A percentile compares a stretch with the other conserved stretches of the same genome.
Conservation (phyloP, 2,888 invertebrate genomes). For the Erebia aethiops region DNA sequence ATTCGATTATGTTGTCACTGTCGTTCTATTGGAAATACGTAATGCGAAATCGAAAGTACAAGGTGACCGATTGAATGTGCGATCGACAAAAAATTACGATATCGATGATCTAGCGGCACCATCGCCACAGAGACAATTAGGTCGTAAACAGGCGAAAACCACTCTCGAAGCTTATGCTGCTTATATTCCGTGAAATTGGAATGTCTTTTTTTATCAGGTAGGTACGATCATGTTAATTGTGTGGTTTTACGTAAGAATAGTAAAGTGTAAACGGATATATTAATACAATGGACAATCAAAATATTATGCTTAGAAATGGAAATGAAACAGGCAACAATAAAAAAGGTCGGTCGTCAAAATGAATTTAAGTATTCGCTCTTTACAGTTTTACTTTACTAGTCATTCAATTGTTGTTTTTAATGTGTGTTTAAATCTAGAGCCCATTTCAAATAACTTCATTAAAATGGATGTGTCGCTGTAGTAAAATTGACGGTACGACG, state of each 20-base stretch:
- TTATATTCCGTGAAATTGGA: constrained; percentile 72
- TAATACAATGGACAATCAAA: constrained; percentile 7
- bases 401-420: no score
- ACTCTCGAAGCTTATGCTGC: constrained; percentile 65
- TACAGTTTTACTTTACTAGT: no score
- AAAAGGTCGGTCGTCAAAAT: background rate
- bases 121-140: constrained; percentile 59
- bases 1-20: constrained; percentile 31
- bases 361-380: background rate
- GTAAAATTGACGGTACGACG: no score
- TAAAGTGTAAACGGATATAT: constrained; percentile 1
- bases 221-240: constrained; percentile 39
- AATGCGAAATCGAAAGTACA: constrained; percentile 71
- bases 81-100: constrained; percentile 62
- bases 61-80: constrained; percentile 64
- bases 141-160: no score
- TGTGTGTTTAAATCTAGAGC: no score
- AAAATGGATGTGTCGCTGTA: no score
- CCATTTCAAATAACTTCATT: no score
- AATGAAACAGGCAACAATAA: background rate
- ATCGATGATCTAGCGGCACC: constrained; percentile 58
- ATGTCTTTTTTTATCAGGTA: constrained; percentile 45
- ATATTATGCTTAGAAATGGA: background rate
- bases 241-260: constrained; percentile 33
- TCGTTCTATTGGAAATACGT: constrained; percentile 42